Base-by-base conservation (phyloP, 2,888 invertebrate genomes). In the Latheticus oryzae region DNA sequence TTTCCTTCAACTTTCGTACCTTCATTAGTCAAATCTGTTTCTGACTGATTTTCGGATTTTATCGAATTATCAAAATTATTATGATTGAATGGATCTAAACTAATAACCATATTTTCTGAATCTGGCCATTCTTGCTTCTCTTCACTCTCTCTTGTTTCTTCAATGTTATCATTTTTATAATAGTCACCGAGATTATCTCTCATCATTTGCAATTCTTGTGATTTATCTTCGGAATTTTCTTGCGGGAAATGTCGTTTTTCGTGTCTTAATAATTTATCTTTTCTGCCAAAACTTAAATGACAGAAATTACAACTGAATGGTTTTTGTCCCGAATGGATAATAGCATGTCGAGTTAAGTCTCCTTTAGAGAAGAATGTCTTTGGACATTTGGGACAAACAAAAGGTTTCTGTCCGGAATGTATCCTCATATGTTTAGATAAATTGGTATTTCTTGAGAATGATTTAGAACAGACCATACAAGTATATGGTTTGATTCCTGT, bases 391-490 rank as follows among this genome's bases (percentile, higher is more conserved):
- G 85, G 85, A 69, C 90, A 90, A 0, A 88, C 87, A 74, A 87
- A 87, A 0, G 89, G 88, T 67, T 87, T 88, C 11, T 86, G 83
- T 0, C 88, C 87, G 21, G 85, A 85, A 76, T 89, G 89, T 33
- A 88, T 88, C 50, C 88, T 82, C 70, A 89, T 82, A 73, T 89
- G 89, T 73, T 89, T 89, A 52, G 88, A 88, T 26, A 89, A 79
- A 76, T 89, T 89, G n/a, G 89, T 89, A 65, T 89, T 90, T 13
- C 90, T 80, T 2, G 89, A 89, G 72, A 90, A 90, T 51, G 87
- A 87, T 75, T 90, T 90, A 21, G 84, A 81, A 70, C 90, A 90
- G 62, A 88, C 85, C 15, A 83, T 83, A 72, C 90, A 90, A 13
- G 87, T 87, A 73, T 85, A 90, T 0, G 90, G 90, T 62, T 89